Evolutionary conservation across 2,113 vertebrate genomes (phyloP), one percentile per base, ranked within the genome.

Genomic region (Microtus montanus): DNA sequence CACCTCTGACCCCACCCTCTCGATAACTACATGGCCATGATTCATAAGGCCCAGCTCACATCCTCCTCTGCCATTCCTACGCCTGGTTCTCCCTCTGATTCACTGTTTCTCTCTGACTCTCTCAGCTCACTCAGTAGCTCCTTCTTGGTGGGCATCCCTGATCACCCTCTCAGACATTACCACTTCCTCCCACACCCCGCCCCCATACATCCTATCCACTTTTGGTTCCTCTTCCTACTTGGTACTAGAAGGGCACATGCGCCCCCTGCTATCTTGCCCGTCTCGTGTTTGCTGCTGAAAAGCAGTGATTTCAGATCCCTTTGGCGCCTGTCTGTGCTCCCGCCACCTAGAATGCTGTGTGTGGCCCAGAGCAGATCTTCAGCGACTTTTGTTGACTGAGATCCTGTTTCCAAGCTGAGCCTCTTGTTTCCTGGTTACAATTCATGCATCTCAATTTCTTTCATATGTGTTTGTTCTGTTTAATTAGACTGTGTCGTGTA

Each of bases 261-360:
- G 61, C 38, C 44, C 35, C n/a, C 70, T 14, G 11, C 20, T 35
- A 9, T 74, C 30, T 52, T 52, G 68, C 70, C 22, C 47, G 28
- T 85, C 63, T 91, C 73, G 35, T 63, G 22, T 70, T 41, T 89
- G 58, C 12, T 58, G 13, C 5, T 9, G 52, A 3, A 22, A 28
- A 22, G 13, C 3, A 44, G 66, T 0, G 11, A 75, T 47, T 54
- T 77, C 61, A 41, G 52, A 24, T 47, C 54, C 49, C 35, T 33
- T 3, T 30, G 30, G n/a, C 47, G 30, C 13, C 44, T 49, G 90
- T 93, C 85, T 78, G 24, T 28, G 41, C 41, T 41, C 74, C 15
- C 49, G 2, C 0, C 7, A 33, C 75, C 30, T 44, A 8, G 9
- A 79, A 63, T 0, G 0, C 38, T 4, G 17, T 61, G 64, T 49